A percentile compares a stretch with the other conserved stretches of the same genome.
phyloP scores from a whole-genome alignment of 2,797 vertebrate species.

The Sebastolobus altivelis region DNA sequence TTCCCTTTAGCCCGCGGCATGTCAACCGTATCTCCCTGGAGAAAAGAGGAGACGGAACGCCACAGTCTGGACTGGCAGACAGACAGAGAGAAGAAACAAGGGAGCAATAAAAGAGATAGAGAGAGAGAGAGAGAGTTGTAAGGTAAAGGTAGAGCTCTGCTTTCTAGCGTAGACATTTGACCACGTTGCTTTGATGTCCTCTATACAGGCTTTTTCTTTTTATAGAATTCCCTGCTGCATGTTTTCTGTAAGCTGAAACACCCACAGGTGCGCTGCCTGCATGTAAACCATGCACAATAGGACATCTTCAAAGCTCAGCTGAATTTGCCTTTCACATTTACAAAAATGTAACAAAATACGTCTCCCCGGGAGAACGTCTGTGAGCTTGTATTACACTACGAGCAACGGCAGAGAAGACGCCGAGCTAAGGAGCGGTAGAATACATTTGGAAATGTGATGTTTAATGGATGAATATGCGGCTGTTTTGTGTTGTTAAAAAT shows the following conservation, averaged over 20 bases:
- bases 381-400: constrained; percentile 40
- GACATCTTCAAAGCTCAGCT: constrained; percentile 58
- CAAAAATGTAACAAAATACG: constrained; percentile 54
- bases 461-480: constrained; percentile 27
- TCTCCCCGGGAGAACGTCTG: constrained; percentile 37
- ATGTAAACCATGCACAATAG: constrained; percentile 48
- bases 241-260: constrained; percentile 62
- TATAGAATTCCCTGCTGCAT: constrained; percentile 56
- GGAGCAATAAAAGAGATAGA: constrained; percentile 4
- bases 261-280: constrained; percentile 63
- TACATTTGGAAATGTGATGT: constrained; percentile 21
- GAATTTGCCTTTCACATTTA: constrained; percentile 61
- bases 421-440: constrained; percentile 8
- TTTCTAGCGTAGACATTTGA: constrained; percentile 66
- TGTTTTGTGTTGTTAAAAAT: constrained; percentile 18
- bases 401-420: constrained; percentile 34
- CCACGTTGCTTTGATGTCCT: constrained; percentile 69
- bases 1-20: constrained; percentile 63
- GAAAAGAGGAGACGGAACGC: constrained; percentile 32
- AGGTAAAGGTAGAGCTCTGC: constrained; percentile 31
- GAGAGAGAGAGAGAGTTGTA: constrained; percentile 20
- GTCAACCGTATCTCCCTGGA: constrained; percentile 62
- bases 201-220: constrained; percentile 49
- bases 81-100: constrained; percentile 39
- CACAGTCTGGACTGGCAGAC: constrained; percentile 47